These are phyloP conservation scores for Calephelis perditalis DNA, from an alignment of 2,888 invertebrate genomes.

Conservation along the genomic window DNA sequence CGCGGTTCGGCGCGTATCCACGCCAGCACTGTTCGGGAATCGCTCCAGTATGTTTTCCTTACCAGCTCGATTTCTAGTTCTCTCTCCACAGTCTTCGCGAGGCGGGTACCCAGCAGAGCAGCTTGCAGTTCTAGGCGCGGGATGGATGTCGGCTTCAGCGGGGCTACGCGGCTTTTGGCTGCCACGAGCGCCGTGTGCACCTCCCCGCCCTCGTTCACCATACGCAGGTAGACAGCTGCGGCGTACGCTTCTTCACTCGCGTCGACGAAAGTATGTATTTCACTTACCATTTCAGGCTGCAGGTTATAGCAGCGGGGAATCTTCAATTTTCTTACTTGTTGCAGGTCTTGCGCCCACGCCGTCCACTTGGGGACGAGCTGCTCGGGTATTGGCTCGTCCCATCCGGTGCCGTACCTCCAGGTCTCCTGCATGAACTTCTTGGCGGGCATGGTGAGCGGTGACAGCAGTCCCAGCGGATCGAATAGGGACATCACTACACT, in stretches of 20 bases:
- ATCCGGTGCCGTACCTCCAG: no score
- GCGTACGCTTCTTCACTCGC: background rate
- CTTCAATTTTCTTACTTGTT: background rate
- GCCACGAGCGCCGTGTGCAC: background rate
- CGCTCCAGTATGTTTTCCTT: constrained; percentile 1
- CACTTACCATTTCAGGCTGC: background rate
- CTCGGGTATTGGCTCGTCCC: constrained; percentile 16
- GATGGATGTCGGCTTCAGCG: background rate
- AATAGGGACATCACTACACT: no score
- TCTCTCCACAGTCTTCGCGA: background rate
- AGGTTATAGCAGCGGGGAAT: background rate
- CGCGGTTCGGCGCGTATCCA: constrained; percentile 24
- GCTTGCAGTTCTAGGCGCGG: background rate
- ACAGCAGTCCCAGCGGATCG: no score
- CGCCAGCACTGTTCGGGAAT: constrained; percentile 14
- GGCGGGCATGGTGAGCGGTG: no score
- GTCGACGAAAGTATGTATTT: background rate
- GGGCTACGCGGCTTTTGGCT: background rate
- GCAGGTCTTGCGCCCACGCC: background rate
- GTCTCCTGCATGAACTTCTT: no score
- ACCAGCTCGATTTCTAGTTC: background rate
- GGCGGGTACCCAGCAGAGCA: background rate
- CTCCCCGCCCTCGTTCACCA: background rate
- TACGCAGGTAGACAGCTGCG: background rate
- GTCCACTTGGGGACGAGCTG: constrained; percentile 15